Evolutionary conservation across 2,888 invertebrate species (phyloP).

Genomic region (Eledone cirrhosa): DNA sequence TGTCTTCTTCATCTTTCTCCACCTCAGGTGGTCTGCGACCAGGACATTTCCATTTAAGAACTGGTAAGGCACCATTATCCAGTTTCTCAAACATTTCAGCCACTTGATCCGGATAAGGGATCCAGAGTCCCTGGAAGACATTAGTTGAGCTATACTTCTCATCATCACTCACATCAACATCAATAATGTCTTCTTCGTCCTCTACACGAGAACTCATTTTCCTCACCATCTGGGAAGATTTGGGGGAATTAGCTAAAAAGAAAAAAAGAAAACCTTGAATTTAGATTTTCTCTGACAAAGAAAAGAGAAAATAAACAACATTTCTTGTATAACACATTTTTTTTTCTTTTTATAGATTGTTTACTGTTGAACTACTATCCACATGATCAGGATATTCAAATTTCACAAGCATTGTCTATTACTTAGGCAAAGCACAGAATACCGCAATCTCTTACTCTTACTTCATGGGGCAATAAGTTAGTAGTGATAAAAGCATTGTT

Average conservation of each 20-base stretch:
- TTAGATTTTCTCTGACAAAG: no score
- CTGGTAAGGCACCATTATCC: slow-evolving; percentile 73
- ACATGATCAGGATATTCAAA: no score
- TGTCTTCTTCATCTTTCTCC: slow-evolving; percentile 63
- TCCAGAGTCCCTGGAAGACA: slow-evolving; percentile 46
- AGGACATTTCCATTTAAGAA: slow-evolving; percentile 83
- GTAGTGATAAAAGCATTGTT: no score
- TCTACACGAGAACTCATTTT: slow-evolving; percentile 28
- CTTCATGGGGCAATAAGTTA: no score
- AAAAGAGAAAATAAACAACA: no score
- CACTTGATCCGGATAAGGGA: slow-evolving; percentile 50
- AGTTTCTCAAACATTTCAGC: slow-evolving; percentile 75
- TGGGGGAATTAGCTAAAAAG: slow-evolving; percentile 17
- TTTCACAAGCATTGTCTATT: no score
- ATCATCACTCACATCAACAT: slow-evolving; percentile 51
- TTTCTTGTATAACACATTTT: no score
- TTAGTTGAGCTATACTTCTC: slow-evolving; percentile 47
- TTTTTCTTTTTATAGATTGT: no score
- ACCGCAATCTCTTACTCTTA: no score
- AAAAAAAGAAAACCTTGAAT: no score
- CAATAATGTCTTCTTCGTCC: slow-evolving; percentile 44
- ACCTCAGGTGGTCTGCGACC: slow-evolving; percentile 82
- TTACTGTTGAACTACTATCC: no score
- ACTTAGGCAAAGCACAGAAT: no score
- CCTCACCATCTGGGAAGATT: slow-evolving; percentile 23